phyloP scores from a whole-genome alignment of 2,113 vertebrate genomes.

The Chroicocephalus ridibundus region DNA sequence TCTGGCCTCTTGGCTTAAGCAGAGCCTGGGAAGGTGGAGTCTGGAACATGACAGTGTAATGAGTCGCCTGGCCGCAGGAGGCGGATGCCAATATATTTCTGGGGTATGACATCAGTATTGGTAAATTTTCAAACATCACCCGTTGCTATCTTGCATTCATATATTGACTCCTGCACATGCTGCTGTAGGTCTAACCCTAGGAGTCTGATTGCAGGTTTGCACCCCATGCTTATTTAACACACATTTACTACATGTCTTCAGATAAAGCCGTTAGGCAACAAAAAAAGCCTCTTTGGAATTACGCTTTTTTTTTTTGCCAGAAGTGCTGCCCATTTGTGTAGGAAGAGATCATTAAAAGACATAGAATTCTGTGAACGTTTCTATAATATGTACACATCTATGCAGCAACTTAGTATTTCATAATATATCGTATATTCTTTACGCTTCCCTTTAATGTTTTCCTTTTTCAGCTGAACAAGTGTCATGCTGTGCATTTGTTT shows the following conservation, averaged over 20 bases:
- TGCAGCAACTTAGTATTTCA: not conserved
- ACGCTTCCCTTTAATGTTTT: not conserved
- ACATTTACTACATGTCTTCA: not conserved
- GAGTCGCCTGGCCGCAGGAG: fast-evolving
- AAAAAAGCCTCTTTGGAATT: not conserved
- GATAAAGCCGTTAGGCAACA: not conserved
- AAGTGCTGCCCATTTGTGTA: not conserved
- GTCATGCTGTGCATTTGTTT: constrained; percentile 16
- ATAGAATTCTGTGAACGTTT: not conserved
- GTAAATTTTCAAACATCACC: not conserved
- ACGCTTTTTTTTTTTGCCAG: not conserved
- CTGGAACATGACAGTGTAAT: fast-evolving
- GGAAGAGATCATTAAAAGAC: constrained; percentile 12
- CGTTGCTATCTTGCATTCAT: not conserved
- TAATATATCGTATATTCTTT: not conserved
- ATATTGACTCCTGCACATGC: not conserved
- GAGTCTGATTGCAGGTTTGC: not conserved
- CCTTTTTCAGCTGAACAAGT: constrained; percentile 16
- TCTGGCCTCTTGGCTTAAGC: not conserved
- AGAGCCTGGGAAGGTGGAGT: not conserved
- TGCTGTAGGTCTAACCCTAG: not conserved
- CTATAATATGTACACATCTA: not conserved
- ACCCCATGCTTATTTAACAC: not conserved
- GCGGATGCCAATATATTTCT: fast-evolving
- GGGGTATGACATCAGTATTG: not conserved